Evolutionary conservation across 2,797 vertebrate species (phyloP), one percentile per base, ranked within the genome.

Genomic region (Hippoglossus hippoglossus): DNA sequence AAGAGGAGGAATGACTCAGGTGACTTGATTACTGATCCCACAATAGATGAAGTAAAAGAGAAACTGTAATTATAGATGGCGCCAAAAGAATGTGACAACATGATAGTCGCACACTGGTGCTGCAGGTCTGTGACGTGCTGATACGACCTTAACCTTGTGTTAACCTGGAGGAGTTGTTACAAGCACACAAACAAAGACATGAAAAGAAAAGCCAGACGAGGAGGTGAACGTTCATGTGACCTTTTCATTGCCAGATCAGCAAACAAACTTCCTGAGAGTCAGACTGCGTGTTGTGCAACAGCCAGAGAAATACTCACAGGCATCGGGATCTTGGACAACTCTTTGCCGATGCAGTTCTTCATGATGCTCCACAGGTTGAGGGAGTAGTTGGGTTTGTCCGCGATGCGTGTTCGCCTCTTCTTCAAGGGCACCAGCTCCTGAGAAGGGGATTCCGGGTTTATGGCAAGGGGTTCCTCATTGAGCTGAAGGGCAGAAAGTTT

Each of bases 301-400:
- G 24, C 18, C 39, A 5, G 19, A 18, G 15, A 2, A 50, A 51
- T 11, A 89, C 92, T 92, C 84, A 99, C 97, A 49, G 97, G 96
- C 97, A 98, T 98, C 0, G 97, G 97, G 72, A 99, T 99, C 90
- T 98, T 99, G 22, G 97, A 98, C 12, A 99, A 93, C 81, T 99
- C 97, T 83, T 98, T 99, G 73, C 97, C 97, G 0, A 99, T 98
- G 91, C 97, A 99, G 90, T 99, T 98, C 89, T 99, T 99, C 97
- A 98, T 99, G 90, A 98, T 98, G 84, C 97, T 98, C 97, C 97
- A 98, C n/a, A 99, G 91, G 60, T 98, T 99, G 84, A 99, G 96
- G 59, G 97, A 98, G 71, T 98, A 98, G 92, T 99, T 98, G 44
- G 97, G 97, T 87, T 99, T 98, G 90, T 98, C 95, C 0, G 97